Evolutionary conservation across 2,113 vertebrate genomes (phyloP).

Genomic region (Bos taurus): DNA sequence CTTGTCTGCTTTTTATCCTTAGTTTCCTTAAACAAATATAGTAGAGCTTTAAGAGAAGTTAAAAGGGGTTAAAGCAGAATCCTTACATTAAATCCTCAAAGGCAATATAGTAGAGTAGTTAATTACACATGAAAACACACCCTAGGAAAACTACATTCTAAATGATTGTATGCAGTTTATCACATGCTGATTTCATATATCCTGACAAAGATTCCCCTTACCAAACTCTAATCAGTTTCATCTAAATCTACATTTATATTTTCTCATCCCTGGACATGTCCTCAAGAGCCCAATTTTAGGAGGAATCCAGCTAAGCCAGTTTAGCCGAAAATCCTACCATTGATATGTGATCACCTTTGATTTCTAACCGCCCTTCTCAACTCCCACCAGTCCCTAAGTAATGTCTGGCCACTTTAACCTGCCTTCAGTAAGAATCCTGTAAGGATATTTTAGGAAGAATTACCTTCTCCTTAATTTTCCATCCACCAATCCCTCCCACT

Average conservation of each 20-base stretch:
- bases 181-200: slow-evolving; percentile 89
- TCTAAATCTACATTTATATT: background rate
- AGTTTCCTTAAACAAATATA: background rate
- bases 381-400: background rate
- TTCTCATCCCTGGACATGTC: background rate
- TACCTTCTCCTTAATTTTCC: background rate
- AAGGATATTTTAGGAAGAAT: background rate
- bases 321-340: background rate
- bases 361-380: background rate
- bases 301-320: background rate
- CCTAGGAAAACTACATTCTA: background rate
- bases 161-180: slow-evolving; percentile 84
- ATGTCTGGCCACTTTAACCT: background rate
- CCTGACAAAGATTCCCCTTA: background rate
- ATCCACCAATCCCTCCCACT: background rate
- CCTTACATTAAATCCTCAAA: background rate
- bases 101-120: background rate
- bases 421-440: background rate
- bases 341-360: background rate
- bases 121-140: background rate
- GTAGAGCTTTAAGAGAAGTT: background rate
- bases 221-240: background rate
- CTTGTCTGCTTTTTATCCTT: background rate
- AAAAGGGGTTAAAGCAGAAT: background rate
- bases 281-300: background rate